Percentiles rank a stretch among this genome's conserved stretches.
Evolutionary conservation across 2,888 invertebrate genomes (phyloP).

Genomic region (Trichogramma evanescens): DNA sequence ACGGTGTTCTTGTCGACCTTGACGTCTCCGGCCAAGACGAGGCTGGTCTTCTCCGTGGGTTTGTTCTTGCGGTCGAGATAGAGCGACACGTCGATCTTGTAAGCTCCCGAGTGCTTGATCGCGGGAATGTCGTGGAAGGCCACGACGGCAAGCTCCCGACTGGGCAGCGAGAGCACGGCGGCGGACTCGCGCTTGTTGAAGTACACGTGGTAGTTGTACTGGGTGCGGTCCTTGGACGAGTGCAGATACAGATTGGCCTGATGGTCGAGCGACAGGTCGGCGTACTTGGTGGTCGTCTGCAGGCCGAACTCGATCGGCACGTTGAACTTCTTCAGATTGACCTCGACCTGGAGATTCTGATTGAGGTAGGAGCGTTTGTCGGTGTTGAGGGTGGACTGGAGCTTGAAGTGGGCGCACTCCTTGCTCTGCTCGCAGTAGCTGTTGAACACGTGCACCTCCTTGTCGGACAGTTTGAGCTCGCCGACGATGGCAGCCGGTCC

Average conservation of each 20-base stretch:
- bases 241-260: conserved; percentile 66
- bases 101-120: conserved; percentile 50
- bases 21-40: conserved; percentile 53
- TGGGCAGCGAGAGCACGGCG: conserved; percentile 60
- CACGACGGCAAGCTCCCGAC: conserved; percentile 61
- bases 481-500: conserved; percentile 65
- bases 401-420: conserved; percentile 68
- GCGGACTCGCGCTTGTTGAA: conserved; percentile 59
- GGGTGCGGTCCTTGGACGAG: conserved; percentile 57
- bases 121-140: conserved; percentile 42
- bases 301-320: conserved; percentile 69
- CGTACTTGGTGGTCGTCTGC: conserved; percentile 57
- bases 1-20: conserved; percentile 49
- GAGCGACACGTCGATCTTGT: conserved; percentile 57
- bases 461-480: conserved; percentile 64
- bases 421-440: conserved; percentile 74
- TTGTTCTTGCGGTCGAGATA: conserved; percentile 67
- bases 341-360: conserved; percentile 58
- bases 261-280: conserved; percentile 57
- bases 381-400: conserved; percentile 50
- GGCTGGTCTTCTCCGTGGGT: conserved; percentile 61
- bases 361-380: conserved; percentile 51
- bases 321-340: conserved; percentile 69
- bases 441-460: conserved; percentile 63
- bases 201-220: conserved; percentile 65